These are phyloP conservation scores for Naso thynnoides DNA, from an alignment of 2,797 vertebrate species.

Conservation along the genomic window DNA sequence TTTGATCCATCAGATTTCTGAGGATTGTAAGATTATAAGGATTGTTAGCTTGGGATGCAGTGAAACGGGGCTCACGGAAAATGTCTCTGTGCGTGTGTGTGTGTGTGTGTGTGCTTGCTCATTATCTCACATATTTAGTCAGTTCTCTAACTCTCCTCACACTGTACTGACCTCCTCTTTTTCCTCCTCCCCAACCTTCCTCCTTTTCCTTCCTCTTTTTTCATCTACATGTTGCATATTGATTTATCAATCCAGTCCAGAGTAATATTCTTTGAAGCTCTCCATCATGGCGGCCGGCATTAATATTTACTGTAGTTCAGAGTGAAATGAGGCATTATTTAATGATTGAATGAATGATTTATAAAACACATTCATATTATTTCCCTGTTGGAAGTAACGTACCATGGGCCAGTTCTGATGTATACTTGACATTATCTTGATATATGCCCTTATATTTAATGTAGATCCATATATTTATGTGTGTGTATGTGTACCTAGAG, in stretches of 20 bases:
- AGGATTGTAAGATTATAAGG: slow-evolving; percentile 53
- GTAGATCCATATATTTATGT: too few species aligned
- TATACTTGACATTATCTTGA: too few species aligned
- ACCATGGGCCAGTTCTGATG: too few species aligned
- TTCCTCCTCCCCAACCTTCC: neutral
- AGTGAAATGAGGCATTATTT: slow-evolving; percentile 37
- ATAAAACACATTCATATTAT: slow-evolving; percentile 1
- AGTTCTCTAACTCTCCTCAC: neutral
- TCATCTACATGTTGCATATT: slow-evolving; percentile 11
- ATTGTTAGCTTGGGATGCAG: slow-evolving; percentile 42
- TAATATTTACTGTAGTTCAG: slow-evolving; percentile 5
- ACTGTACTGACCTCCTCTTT: neutral
- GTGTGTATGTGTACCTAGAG: too few species aligned
- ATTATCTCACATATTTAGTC: slow-evolving; percentile 14
- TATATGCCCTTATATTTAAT: too few species aligned
- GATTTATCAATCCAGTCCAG: slow-evolving; percentile 35
- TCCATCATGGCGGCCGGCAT: slow-evolving; percentile 11
- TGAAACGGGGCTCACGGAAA: slow-evolving; percentile 35
- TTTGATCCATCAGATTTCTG: slow-evolving; percentile 57
- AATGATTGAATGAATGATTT: slow-evolving; percentile 36
- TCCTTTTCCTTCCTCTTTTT: neutral
- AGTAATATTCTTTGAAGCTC: slow-evolving; percentile 36
- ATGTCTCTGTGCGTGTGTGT: slow-evolving; percentile 4
- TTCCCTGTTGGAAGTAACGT: too few species aligned
- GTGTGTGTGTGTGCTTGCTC: slow-evolving; percentile 15